Percentiles rank a stretch among this genome's conserved stretches.
These are phyloP conservation scores for Galerucella calmariensis DNA, from an alignment of 2,888 invertebrate species.

Conservation along the genomic window DNA sequence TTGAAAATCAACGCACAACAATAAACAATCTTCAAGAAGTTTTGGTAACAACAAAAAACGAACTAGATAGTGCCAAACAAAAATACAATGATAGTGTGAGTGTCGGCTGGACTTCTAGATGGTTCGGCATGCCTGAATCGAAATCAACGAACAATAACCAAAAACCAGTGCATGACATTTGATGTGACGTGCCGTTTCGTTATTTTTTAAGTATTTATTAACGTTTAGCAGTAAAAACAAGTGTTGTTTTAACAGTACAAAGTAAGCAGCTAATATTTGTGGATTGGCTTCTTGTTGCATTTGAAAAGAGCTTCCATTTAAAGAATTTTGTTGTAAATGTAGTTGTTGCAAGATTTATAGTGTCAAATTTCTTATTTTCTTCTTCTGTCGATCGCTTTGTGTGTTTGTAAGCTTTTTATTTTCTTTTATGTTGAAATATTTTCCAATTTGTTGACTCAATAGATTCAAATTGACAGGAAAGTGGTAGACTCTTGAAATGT, in stretches of 20 bases:
- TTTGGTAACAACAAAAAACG: conserved; percentile 59
- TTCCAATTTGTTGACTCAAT: too few species aligned
- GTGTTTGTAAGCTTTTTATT: too few species aligned
- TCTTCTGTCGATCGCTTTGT: too few species aligned
- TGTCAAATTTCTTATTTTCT: too few species aligned
- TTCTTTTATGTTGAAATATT: too few species aligned
- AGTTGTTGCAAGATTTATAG: too few species aligned
- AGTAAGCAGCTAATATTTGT: conserved; percentile 10
- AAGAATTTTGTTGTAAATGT: too few species aligned
- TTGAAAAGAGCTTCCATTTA: not conserved
- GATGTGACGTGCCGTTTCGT: conserved; percentile 38
- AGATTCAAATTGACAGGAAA: too few species aligned
- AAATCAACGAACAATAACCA: conserved; percentile 51
- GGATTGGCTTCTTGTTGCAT: not conserved
- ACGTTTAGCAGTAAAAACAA: conserved; percentile 2
- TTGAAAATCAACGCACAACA: conserved; percentile 59
- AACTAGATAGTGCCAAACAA: conserved; percentile 57
- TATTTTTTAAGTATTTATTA: conserved; percentile 24
- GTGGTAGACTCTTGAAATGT: too few species aligned
- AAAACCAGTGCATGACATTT: conserved; percentile 62
- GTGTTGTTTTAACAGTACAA: conserved; percentile 4
- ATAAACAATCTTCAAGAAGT: conserved; percentile 61
- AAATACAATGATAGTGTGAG: conserved; percentile 61
- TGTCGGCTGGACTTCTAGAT: conserved; percentile 59
- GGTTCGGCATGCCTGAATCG: conserved; percentile 56